Conservation (phyloP, 2,797 vertebrate species). For the Sardinella longiceps region DNA sequence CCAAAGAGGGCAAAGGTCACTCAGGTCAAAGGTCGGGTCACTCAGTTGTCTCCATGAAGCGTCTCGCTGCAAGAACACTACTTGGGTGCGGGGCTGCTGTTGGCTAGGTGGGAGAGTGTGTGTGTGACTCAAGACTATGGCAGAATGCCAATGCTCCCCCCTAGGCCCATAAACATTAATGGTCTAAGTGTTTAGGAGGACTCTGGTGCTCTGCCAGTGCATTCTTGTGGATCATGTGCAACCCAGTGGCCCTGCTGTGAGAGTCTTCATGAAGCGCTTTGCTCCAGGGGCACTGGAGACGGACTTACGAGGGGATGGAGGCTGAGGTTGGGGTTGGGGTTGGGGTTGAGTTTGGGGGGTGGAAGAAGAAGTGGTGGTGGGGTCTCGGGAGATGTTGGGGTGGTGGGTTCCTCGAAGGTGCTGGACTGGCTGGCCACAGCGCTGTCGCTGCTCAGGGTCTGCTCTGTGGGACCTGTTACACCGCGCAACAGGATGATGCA, state of each 20-base stretch:
- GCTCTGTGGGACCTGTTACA: background rate
- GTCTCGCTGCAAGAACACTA: background rate
- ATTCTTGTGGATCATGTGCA: background rate
- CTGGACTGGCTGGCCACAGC: constrained; percentile 82
- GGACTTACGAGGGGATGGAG: constrained; percentile 62
- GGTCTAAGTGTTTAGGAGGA: too few relatives aligned
- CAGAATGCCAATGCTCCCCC: background rate
- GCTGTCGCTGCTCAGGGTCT: constrained; percentile 59
- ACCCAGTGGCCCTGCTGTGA: constrained; percentile 24
- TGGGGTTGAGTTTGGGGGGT: background rate
- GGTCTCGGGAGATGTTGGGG: constrained; percentile 59
- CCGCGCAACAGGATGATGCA: background rate
- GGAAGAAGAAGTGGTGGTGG: constrained; percentile 38
- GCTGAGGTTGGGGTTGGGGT: background rate
- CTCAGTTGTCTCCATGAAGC: constrained; percentile 7
- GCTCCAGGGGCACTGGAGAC: background rate
- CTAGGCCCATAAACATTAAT: too few relatives aligned
- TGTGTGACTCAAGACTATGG: background rate
- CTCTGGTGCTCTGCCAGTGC: too few relatives aligned
- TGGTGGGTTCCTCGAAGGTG: constrained; percentile 63
- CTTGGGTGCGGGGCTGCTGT: background rate
- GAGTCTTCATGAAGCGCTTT: constrained; percentile 22
- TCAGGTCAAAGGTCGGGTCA: constrained; percentile 26
- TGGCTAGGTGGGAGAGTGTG: background rate
- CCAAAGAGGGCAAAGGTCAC: constrained; percentile 19